Base-by-base conservation (phyloP, 2,797 vertebrate species). In the Mus caroli region DNA sequence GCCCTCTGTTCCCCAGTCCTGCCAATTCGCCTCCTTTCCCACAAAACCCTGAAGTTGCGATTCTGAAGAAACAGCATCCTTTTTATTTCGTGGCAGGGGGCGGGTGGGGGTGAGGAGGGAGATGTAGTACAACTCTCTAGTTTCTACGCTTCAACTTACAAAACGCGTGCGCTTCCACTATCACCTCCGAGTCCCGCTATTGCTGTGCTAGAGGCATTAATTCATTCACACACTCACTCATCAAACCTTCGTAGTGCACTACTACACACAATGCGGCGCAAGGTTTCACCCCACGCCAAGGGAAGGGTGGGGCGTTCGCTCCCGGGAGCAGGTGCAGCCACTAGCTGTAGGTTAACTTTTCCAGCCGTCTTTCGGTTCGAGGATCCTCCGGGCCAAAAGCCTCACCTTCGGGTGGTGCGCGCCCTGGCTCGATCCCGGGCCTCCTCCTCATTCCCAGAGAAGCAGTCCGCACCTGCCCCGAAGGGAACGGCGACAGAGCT, bases 371-470 rank as follows among this genome's bases (percentile, higher is more conserved):
- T 26, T 90, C 91, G 52, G 50, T 82, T 43, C 6, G 14, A 54
- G 58, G 88, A 56, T 58, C 93, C 50, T 1, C 6, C 60, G 91
- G 90, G 89, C 60, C 90, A 69, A 26, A 71, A 19, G 82, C 94
- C 97, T 97, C 97, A 97, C 96, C 96, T 96, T 60, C 79, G 77
- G 73, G 56, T 12, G 90, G 43, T 50, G 93, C 34, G 91, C 80
- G 56, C 90, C 73, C 11, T 4, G 75, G 67, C 26, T 7, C 1
- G 71, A 93, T 83, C 28, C 67, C 34, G 15, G 37, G 94, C 94
- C 75, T 80, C 84, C 92, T 91, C 17, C 56, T 24, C 0, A 87
- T 79, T 92, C 73, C 73, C 77, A 50, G 76, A 91, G 93, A 89
- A 90, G 90, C 87, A 78, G 88, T 75, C 56, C 31, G 87, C 95